phyloP scores from a whole-genome alignment of 2,113 vertebrate species.

The Forbesichthys agassizii region DNA sequence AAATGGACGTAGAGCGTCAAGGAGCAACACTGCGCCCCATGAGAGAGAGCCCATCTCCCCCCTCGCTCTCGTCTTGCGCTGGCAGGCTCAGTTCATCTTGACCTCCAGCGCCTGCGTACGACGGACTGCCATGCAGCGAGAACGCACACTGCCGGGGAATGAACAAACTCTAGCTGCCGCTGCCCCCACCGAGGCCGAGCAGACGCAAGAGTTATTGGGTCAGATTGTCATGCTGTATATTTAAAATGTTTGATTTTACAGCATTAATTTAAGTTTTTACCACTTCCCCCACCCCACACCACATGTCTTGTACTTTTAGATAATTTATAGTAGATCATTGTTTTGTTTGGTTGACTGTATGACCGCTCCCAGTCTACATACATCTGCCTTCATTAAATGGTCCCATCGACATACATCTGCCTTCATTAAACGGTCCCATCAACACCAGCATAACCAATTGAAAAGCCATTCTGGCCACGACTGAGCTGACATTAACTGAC shows the following conservation, averaged over 20 bases:
- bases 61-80: conserved; percentile 15
- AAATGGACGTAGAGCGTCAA: neutral
- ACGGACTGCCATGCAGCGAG: conserved; percentile 9
- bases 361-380: too few relatives aligned
- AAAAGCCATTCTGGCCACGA: too few relatives aligned
- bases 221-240: conserved; percentile 34
- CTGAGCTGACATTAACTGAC: too few relatives aligned
- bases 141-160: conserved; percentile 14
- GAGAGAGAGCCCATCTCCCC: conserved; percentile 10
- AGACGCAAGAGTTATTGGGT: conserved; percentile 62
- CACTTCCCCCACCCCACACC: neutral
- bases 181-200: conserved; percentile 37
- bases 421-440: too few relatives aligned
- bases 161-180: conserved; percentile 35
- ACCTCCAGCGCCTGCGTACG: conserved; percentile 17
- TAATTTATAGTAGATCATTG: neutral
- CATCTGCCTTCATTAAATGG: too few relatives aligned
- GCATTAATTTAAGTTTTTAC: neutral
- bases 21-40: conserved; percentile 14
- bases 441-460: too few relatives aligned
- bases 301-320: conserved; percentile 18
- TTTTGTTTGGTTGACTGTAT: neutral
- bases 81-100: neutral
- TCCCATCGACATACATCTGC: too few relatives aligned
- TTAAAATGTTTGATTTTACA: conserved; percentile 24